Evolutionary conservation across 2,888 invertebrate species (phyloP), one percentile per base, ranked within the genome.

Genomic region (Xylota segnis): DNA sequence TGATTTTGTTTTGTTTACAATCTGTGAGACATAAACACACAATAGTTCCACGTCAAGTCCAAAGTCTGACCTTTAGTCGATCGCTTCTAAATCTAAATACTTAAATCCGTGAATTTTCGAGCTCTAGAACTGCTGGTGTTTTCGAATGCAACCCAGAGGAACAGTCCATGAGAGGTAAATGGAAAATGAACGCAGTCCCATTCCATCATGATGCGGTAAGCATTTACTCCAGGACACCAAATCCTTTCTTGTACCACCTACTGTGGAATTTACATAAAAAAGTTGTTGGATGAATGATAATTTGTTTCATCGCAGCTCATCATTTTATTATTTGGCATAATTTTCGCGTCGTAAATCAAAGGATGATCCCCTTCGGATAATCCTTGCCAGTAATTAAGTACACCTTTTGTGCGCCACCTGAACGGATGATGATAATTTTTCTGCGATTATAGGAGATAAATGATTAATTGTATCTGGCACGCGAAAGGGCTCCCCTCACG

Each of bases 341-440:
- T 52, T 75, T 43, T 50, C 63, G 29, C 23, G 4, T 59, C 71
- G 71, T 83, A 58, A 76, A 83, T 83, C 65, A 83, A 59, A 45
- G 37, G 65, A 71, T 77, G 37, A 72, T 72, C 59, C 4, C 14
- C 6, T n/a, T 5, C 56, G 27, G 37, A 56, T 74, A 43, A 74
- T 43, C 47, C 54, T 32, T 14, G 45, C 45, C 68, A 47, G 50
- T 71, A 76, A 65, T 63, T 70, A 82, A 63, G 61, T n/a, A 65
- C 66, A 56, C 61, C 56, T 9, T 47, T 37, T 10, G 40, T 40
- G 40, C 16, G 45, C 12, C 43, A 50, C 50, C 40, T 34, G 56
- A 32, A 65, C 18, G 61, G 37, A 56, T 77, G 52, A 52, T 7
- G 16, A 52, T 52, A 52, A 58, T 63, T 81, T 52, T 16, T 43